Evolutionary conservation across 2,797 vertebrate genomes (phyloP).

Genomic region (Semaprochilodus insignis): DNA sequence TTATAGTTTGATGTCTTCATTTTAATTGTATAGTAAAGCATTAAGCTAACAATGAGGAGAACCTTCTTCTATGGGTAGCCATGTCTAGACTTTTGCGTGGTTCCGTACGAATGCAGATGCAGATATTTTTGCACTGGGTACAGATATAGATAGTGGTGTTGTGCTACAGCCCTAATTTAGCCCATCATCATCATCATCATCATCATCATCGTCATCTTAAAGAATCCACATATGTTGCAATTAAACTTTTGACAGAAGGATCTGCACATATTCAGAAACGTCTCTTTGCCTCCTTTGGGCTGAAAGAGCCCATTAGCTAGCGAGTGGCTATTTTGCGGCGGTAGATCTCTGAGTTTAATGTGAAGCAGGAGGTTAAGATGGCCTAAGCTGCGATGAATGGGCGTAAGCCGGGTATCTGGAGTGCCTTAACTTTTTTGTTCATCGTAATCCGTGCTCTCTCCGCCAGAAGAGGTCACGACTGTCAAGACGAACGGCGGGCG

Average conservation of each 20-base stretch:
- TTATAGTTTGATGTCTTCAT: too few relatives aligned
- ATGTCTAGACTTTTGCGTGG: too few relatives aligned
- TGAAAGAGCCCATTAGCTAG: conserved; percentile 20
- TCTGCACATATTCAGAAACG: conserved; percentile 7
- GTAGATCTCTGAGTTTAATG: conserved; percentile 59
- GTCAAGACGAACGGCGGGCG: conserved; percentile 72
- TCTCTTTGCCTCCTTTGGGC: neutral
- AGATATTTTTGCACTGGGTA: neutral
- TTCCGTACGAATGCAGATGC: neutral
- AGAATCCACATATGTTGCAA: conserved; percentile 7
- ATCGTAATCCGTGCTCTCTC: conserved; percentile 75
- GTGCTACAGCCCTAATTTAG: neutral
- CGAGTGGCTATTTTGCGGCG: conserved; percentile 34
- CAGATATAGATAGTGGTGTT: neutral
- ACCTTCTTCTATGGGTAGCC: too few relatives aligned
- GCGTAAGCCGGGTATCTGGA: conserved; percentile 73
- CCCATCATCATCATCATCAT: neutral
- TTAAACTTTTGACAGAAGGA: conserved; percentile 24
- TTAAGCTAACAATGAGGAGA: too few relatives aligned
- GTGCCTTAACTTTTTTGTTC: conserved; percentile 76
- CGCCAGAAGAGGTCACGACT: conserved; percentile 79
- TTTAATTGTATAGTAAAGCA: too few relatives aligned
- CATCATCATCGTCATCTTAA: neutral
- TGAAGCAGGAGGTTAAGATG: conserved; percentile 68
- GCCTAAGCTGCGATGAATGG: conserved; percentile 79